phyloP scores from a whole-genome alignment of 2,888 invertebrate species.

The Nezara viridula region DNA sequence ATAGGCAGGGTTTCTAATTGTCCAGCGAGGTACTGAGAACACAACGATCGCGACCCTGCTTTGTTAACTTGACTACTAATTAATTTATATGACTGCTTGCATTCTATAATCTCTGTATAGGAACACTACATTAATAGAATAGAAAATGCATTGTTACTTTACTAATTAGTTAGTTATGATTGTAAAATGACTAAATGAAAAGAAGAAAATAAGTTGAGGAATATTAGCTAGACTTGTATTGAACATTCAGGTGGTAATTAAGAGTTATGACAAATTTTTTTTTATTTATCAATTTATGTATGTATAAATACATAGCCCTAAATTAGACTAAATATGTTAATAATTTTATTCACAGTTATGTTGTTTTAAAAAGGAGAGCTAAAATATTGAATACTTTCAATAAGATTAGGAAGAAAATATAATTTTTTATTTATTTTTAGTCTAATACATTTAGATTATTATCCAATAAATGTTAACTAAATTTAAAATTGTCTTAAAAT shows the following conservation, averaged over 20 bases:
- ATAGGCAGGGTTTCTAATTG: neutral
- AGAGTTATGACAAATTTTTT: neutral
- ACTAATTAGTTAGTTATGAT: neutral
- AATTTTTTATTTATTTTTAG: too few relatives aligned
- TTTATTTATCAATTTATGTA: neutral
- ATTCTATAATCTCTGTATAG: neutral
- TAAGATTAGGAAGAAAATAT: too few relatives aligned
- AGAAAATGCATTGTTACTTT: neutral
- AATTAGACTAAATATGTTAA: neutral
- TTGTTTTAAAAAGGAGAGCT: too few relatives aligned
- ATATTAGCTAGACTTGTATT: neutral
- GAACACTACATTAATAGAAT: neutral
- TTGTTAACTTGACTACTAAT: neutral
- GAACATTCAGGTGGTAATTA: neutral
- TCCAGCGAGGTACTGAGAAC: neutral
- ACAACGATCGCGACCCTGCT: neutral
- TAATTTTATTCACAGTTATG: too few relatives aligned
- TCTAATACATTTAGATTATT: too few relatives aligned
- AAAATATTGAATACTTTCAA: too few relatives aligned
- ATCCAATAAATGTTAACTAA: too few relatives aligned
- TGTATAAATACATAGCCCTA: neutral
- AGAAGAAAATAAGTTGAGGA: neutral
- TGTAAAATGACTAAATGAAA: neutral
- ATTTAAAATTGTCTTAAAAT: too few relatives aligned
- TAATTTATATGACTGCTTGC: neutral